Evolutionary conservation across 2,888 invertebrate genomes (phyloP), one percentile per base, ranked within the genome.

Genomic region (Apoda limacodes): DNA sequence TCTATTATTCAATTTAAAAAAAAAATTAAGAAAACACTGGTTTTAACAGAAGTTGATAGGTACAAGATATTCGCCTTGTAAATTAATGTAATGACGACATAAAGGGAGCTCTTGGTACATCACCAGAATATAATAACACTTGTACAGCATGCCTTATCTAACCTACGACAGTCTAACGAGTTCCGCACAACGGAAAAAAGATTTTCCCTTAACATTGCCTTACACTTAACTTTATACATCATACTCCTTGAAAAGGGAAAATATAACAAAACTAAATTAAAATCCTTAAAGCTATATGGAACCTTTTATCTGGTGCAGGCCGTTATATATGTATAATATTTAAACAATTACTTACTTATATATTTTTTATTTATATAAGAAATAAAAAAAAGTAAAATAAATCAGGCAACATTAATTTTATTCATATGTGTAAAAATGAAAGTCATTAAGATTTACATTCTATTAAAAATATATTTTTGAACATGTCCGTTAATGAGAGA

Each of bases 131-230:
- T 55, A 61, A 52, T 50, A 55, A 62, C 66, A 67, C 66, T 69
- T 71, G 52, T 67, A 72, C 70, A 65, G 60, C 62, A 55, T 60
- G 55, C 55, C 71, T 76, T 74, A 39, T 60, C 70, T 76, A 76
- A 52, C 52, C 71, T 80, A 80, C 57, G 67, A 76, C 80, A 80
- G 80, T 80, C 78, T 76, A 80, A 72, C 54, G 50, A 51, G 62
- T 76, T 72, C 78, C 80, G 76, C 60, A 78, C 76, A 76, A 78
- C 80, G 80, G 78, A 78, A 78, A 76, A 74, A 65, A 60, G 57
- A 51, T 50, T 54, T 60, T 60, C 75, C 71, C 74, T 61, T 52
- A 62, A 65, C 52, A 47, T 43, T 47, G 56, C 45, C 65, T 72
- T 71, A 76, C 48, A 45, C 43, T 39, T 56, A 57, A 68, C 58